Percentiles rank a stretch among this genome's conserved stretches.
These are phyloP conservation scores for Neocrepidodera transversa DNA, from an alignment of 2,888 invertebrate genomes.

Conservation along the genomic window DNA sequence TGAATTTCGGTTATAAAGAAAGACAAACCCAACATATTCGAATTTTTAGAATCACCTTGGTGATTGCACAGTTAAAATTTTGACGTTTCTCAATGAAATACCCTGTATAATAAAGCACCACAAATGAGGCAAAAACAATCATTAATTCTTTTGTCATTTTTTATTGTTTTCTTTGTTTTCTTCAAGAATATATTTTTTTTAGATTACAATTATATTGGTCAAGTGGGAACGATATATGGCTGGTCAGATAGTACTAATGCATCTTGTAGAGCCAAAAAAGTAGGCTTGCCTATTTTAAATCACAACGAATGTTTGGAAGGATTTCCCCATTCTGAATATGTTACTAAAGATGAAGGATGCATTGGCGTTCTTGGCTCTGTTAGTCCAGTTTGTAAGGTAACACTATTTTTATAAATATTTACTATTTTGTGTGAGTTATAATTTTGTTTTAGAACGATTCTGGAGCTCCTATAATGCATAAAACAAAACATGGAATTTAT, in stretches of 20 bases:
- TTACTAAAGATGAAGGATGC: conserved; percentile 65
- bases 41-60: no score
- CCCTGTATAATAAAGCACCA: no score
- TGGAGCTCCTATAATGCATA: conserved; percentile 65
- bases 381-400: conserved; percentile 63
- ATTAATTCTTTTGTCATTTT: no score
- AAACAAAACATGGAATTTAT: conserved; percentile 61
- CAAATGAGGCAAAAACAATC: no score
- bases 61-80: no score
- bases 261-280: conserved; percentile 63
- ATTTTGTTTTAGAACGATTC: conserved; percentile 62
- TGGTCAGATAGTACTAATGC: conserved; percentile 54
- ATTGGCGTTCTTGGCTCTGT: conserved; percentile 63
- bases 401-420: conserved; percentile 5
- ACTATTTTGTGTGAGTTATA: conserved; percentile 1
- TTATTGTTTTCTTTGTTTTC: no score
- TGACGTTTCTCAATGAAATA: no score
- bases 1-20: no score
- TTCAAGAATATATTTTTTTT: no score
- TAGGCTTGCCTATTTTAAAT: conserved; percentile 64
- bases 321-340: conserved; percentile 51
- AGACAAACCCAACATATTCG: no score
- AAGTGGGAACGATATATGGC: conserved; percentile 62
- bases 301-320: conserved; percentile 59
- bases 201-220: conserved; percentile 62